Evolutionary conservation across 2,113 vertebrate species (phyloP).

Genomic region (Cinclus cinclus): DNA sequence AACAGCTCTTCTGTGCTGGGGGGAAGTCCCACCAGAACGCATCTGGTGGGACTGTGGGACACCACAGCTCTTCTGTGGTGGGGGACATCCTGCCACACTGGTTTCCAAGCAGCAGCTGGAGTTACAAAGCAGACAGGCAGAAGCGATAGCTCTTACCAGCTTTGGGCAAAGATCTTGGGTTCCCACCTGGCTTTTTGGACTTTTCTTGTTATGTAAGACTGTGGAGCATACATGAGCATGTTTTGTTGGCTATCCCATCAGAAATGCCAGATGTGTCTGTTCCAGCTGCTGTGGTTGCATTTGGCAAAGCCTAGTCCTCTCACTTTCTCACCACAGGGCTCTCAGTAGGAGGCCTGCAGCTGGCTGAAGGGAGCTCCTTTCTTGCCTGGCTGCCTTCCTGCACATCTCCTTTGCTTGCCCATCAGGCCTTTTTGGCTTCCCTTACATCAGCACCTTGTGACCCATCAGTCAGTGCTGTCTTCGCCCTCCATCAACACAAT

Average conservation of each 20-base stretch:
- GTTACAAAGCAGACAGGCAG: neutral
- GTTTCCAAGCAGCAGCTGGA: neutral
- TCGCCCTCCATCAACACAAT: neutral
- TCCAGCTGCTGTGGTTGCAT: neutral
- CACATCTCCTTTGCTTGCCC: neutral
- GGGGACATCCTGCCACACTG: neutral
- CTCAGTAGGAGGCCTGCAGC: neutral
- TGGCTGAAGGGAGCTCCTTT: neutral
- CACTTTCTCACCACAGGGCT: neutral
- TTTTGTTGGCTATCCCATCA: neutral
- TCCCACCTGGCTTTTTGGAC: neutral
- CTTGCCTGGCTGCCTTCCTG: neutral
- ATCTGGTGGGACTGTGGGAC: too few relatives aligned
- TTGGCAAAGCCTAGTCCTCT: neutral
- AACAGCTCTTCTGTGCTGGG: neutral
- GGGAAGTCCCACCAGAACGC: neutral
- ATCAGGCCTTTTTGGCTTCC: neutral
- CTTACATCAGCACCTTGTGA: neutral
- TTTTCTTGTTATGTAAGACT: neutral
- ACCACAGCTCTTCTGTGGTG: neutral
- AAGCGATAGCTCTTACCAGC: neutral
- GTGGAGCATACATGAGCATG: neutral
- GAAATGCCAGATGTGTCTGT: neutral
- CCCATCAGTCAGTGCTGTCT: neutral
- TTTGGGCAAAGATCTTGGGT: neutral